Evolutionary conservation across 2,113 vertebrate species (phyloP), one percentile per base, ranked within the genome.

Genomic region (Gila orcuttii): DNA sequence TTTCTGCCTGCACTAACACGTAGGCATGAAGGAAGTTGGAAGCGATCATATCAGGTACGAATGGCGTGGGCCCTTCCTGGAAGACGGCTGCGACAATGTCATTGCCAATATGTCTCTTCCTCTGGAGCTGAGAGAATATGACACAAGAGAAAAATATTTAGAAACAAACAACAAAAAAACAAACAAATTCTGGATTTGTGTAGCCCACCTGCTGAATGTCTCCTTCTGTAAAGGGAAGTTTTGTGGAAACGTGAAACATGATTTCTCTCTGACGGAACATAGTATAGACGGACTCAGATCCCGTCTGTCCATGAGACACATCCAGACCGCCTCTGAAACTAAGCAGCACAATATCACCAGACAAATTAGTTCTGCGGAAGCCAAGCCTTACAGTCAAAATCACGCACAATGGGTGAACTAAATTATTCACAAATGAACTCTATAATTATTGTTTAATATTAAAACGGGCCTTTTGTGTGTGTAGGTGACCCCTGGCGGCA

Each of bases 1-100:
- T 94, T 90, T 97, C 96, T 0, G 91, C 96, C 92, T 99, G 98
- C 87, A 99, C 96, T 91, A 99, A 95, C 42, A 99, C 93, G 0
- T 98, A 99, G 57, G 97, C 96, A 0, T 99, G 98, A 42, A 99
- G 93, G 93, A 99, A 99, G 93, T 99, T 99, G 90, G 98, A 99
- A 2, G 98, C 98, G 0, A 99, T 99, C 96, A 98, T 98, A 94
- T 99, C 97, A 0, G 98, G 98, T 45, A 99, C 98, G 2, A 99
- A 99, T 0, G 98, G 98, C 0, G 97, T 99, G 92, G 96, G 93
- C 86, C 97, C 96, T 0, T 99, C 98, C 93, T 99, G 98, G 95
- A 99, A 99, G 79, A 99, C 94, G 23, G 98, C 81, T 0, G 98
- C 98, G 47, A 99, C 98, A 0, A 99, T 99, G 91, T 99, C 98